Conservation (phyloP, 2,888 invertebrate species). For the Trachelus stipa region DNA sequence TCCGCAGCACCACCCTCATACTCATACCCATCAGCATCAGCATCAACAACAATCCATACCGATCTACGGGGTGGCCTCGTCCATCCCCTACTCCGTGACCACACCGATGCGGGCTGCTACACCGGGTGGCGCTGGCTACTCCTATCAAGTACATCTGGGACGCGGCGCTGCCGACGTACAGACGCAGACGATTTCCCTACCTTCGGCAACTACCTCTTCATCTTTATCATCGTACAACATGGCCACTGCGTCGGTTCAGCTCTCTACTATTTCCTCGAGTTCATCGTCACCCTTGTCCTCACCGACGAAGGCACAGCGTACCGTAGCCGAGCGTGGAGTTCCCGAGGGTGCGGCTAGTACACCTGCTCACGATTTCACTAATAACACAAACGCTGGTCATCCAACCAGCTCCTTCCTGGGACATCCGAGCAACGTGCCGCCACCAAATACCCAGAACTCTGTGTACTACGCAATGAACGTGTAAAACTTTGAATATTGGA, state of each 20-base stretch:
- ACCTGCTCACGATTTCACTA: conserved; percentile 72
- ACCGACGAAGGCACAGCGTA: conserved; percentile 59
- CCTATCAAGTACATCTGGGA: conserved; percentile 41
- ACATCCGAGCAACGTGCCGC: conserved; percentile 60
- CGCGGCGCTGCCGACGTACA: conserved; percentile 45
- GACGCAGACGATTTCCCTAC: conserved; percentile 49
- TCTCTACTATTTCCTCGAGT: conserved; percentile 29
- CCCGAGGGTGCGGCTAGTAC: conserved; percentile 82
- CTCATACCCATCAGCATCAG: conserved; percentile 6
- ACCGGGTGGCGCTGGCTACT: conserved; percentile 31
- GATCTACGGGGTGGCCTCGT: conserved; percentile 55
- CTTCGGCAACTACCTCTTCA: conserved; percentile 41
- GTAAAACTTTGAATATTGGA: conserved; percentile 67
- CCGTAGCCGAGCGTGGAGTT: conserved; percentile 73
- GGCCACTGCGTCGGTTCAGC: background rate
- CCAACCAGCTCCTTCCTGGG: conserved; percentile 48
- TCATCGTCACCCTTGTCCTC: conserved; percentile 52
- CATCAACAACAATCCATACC: conserved; percentile 33
- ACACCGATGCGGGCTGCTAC: conserved; percentile 12
- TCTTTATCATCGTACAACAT: conserved; percentile 43
- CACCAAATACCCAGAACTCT: conserved; percentile 65
- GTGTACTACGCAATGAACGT: conserved; percentile 90
- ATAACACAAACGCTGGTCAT: conserved; percentile 43
- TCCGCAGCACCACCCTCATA: conserved; percentile 34
- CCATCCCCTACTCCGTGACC: conserved; percentile 19